Conservation (phyloP, 2,113 vertebrate genomes). For the Candoia aspera region DNA sequence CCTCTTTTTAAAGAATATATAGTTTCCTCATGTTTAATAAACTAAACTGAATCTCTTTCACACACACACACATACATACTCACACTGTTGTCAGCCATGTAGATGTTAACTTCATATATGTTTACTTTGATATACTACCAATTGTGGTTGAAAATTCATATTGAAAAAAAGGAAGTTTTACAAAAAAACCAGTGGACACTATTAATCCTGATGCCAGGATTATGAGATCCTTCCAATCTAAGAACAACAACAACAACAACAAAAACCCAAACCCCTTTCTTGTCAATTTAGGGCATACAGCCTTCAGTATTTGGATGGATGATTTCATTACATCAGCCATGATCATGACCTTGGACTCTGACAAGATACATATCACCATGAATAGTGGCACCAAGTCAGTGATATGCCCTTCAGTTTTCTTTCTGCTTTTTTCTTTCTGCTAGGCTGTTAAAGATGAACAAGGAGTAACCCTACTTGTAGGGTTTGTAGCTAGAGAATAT, state of each 20-base stretch:
- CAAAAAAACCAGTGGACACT: neutral
- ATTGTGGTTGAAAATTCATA: neutral
- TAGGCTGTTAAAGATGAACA: slow-evolving; percentile 20
- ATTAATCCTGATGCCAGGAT: neutral
- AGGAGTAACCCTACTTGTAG: slow-evolving; percentile 15
- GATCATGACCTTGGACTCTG: slow-evolving; percentile 10
- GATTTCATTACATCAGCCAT: neutral
- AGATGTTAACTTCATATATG: neutral
- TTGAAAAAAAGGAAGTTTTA: neutral
- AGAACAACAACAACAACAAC: no score
- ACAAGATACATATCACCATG: slow-evolving; percentile 15
- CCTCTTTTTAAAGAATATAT: neutral
- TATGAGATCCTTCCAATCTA: neutral
- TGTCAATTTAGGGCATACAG: neutral
- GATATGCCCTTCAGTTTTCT: slow-evolving; percentile 23
- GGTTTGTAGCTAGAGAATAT: slow-evolving; percentile 16
- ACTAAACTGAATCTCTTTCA: neutral
- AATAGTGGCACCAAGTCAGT: neutral
- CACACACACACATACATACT: neutral
- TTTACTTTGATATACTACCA: no score
- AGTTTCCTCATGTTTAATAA: neutral
- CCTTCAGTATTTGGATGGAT: neutral
- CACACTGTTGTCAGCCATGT: neutral
- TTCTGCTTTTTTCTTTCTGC: slow-evolving; percentile 8
- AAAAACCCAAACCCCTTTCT: neutral